These are phyloP conservation scores for Mionectes macconnelli DNA, from an alignment of 2,113 vertebrate species.

Conservation along the genomic window DNA sequence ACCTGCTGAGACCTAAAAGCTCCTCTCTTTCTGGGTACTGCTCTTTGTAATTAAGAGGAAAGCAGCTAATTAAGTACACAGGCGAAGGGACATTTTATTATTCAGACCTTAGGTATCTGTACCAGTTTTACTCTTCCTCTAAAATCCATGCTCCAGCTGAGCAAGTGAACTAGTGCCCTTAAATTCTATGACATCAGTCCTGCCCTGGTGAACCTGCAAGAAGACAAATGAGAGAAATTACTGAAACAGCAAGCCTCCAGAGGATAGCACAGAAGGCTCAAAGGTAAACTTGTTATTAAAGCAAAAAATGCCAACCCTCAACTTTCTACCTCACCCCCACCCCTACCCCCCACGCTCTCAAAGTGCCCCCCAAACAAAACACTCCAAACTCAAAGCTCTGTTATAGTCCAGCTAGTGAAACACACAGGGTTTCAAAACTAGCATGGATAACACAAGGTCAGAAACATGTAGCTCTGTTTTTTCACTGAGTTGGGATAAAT, in stretches of 20 bases:
- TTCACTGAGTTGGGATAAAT: not conserved
- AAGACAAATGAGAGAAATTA: not conserved
- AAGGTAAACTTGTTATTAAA: not conserved
- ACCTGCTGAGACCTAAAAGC: constrained; percentile 53
- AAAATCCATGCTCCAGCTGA: constrained; percentile 3
- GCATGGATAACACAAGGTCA: not conserved
- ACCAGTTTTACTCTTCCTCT: not conserved
- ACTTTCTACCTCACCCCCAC: accelerated
- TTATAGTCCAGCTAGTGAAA: not conserved
- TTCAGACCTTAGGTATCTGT: not conserved
- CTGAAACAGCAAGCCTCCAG: not conserved
- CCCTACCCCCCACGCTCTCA: not conserved
- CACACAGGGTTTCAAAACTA: not conserved
- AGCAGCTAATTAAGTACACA: constrained; percentile 31
- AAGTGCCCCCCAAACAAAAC: not conserved
- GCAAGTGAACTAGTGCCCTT: constrained; percentile 15
- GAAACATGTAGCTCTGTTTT: not conserved
- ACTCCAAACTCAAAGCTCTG: not conserved
- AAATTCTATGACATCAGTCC: not conserved
- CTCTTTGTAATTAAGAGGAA: constrained; percentile 44
- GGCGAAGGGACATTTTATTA: constrained; percentile 25
- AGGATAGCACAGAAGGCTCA: not conserved
- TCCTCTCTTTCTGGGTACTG: constrained; percentile 26
- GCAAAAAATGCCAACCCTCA: accelerated
- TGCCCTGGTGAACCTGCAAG: not conserved